These are phyloP conservation scores for Oenanthe oenanthe DNA, from an alignment of 2,113 vertebrate genomes.

Conservation along the genomic window DNA sequence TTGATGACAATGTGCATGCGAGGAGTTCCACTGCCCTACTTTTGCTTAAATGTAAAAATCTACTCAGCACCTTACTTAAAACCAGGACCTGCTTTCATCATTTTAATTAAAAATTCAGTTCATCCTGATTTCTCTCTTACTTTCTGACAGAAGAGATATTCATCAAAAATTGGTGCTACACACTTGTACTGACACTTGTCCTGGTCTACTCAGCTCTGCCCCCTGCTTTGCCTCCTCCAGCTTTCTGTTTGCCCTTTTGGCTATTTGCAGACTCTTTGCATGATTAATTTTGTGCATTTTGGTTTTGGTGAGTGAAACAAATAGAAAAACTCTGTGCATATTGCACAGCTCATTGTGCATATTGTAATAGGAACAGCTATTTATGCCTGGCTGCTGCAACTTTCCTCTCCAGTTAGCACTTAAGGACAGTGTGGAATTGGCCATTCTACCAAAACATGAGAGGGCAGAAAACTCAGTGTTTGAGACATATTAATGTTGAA, in stretches of 20 bases:
- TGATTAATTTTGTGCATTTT: background rate
- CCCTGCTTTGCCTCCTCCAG: background rate
- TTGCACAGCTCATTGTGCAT: background rate
- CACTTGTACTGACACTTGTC: background rate
- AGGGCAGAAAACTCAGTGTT: background rate
- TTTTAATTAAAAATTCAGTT: background rate
- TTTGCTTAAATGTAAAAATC: background rate
- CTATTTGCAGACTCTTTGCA: background rate
- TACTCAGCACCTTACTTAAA: background rate
- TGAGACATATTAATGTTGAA: background rate
- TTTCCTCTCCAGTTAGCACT: background rate
- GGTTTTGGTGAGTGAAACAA: background rate
- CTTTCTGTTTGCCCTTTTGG: background rate
- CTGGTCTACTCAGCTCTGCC: background rate
- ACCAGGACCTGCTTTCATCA: background rate
- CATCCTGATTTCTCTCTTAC: accelerated
- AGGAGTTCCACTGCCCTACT: background rate
- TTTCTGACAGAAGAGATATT: background rate
- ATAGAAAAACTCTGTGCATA: background rate
- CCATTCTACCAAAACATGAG: background rate
- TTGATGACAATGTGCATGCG: accelerated
- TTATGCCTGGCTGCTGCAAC: background rate
- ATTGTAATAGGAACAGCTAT: background rate
- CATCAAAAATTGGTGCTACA: background rate
- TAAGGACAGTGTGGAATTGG: background rate